A percentile compares a stretch with the other conserved stretches of the same genome.
Evolutionary conservation across 1,140 invertebrate species (phyloP).

Genomic region (Drosophila trapezifrons): DNA sequence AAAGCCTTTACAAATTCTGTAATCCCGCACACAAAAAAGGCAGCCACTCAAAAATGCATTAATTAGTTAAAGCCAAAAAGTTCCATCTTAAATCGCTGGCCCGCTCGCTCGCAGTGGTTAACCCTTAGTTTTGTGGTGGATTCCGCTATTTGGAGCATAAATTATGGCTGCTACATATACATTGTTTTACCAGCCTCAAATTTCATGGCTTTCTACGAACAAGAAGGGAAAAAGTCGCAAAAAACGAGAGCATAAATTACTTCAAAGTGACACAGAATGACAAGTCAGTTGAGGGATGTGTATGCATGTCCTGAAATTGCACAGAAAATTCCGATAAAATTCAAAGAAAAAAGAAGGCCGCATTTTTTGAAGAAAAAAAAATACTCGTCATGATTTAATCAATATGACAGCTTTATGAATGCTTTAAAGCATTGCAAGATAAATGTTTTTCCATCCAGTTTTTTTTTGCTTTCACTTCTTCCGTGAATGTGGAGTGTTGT

Average conservation of each 20-base stretch:
- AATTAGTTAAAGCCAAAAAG: conserved; percentile 56
- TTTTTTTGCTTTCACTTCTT: neutral
- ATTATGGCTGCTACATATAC: conserved; percentile 38
- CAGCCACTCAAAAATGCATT: conserved; percentile 58
- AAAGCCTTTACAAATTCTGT: conserved; percentile 42
- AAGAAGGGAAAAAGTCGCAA: conserved; percentile 11
- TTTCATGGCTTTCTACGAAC: conserved; percentile 31
- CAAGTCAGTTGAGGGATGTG: conserved; percentile 11
- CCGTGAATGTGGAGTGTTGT: conserved; percentile 2
- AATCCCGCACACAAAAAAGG: conserved; percentile 27
- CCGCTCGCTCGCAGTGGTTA: conserved; percentile 1
- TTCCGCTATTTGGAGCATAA: conserved; percentile 35
- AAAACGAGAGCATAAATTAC: conserved; percentile 46
- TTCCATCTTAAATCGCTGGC: conserved; percentile 36
- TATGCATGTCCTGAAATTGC: conserved; percentile 14
- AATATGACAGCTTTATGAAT: conserved; percentile 10
- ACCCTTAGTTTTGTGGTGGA: conserved; percentile 14
- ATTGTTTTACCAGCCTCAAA: conserved; percentile 35
- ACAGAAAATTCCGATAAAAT: neutral
- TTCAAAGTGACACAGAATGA: conserved; percentile 32
- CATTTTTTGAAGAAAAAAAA: neutral
- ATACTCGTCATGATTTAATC: conserved; percentile 3
- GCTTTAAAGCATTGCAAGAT: conserved; percentile 5
- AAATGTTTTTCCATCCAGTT: conserved; percentile 7
- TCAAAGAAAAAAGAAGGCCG: conserved; percentile 1